A percentile compares a stretch with the other conserved stretches of the same genome.
phyloP scores from a whole-genome alignment of 2,888 invertebrate genomes.

The Leucoptera coffeella region DNA sequence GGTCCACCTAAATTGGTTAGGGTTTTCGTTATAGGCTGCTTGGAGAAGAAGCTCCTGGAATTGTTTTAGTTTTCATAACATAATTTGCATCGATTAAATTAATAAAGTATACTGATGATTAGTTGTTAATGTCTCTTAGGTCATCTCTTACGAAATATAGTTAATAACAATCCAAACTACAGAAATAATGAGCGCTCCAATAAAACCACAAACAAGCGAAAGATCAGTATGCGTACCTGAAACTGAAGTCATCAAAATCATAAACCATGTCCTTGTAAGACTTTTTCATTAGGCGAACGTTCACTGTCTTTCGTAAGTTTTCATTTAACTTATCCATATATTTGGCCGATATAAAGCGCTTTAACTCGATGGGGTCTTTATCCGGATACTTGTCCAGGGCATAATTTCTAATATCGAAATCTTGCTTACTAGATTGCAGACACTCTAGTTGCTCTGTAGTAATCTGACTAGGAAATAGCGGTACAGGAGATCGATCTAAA shows the following conservation, averaged over 20 bases:
- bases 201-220: neutral
- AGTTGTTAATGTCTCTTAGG: no score
- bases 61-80: conserved; percentile 1
- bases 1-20: conserved; percentile 8
- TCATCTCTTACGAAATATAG: no score
- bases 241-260: conserved; percentile 28
- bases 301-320: conserved; percentile 57
- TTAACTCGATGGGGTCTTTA: conserved; percentile 56
- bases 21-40: conserved; percentile 13
- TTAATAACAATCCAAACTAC: no score
- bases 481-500: conserved; percentile 22
- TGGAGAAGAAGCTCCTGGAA: conserved; percentile 20
- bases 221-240: conserved; percentile 16
- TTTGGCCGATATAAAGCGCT: conserved; percentile 57
- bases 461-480: conserved; percentile 31
- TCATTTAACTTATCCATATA: conserved; percentile 59
- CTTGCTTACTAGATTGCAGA: conserved; percentile 20
- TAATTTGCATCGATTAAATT: no score
- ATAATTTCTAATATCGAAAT: conserved; percentile 22
- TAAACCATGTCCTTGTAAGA: conserved; percentile 71
- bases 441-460: conserved; percentile 33
- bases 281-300: conserved; percentile 72
- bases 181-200: no score
- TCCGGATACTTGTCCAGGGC: conserved; percentile 16
- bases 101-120: no score